Percentiles rank a stretch among this genome's conserved stretches.
Conservation (phyloP, 2,113 vertebrate genomes). For the Candoia aspera region DNA sequence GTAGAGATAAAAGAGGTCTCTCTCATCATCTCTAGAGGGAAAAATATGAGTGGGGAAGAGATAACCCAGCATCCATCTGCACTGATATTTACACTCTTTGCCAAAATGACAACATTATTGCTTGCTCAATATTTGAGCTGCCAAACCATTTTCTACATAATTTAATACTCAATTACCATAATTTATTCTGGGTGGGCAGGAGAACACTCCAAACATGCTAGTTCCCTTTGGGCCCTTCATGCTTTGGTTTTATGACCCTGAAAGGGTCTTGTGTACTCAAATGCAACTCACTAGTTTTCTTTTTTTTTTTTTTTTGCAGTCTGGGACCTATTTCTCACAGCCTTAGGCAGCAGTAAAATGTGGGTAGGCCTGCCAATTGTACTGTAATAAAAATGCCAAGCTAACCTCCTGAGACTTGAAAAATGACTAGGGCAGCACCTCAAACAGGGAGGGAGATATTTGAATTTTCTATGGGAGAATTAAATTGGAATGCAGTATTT, state of each 20-base stretch:
- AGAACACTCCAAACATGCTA: neutral
- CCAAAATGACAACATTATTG: slow-evolving; percentile 70
- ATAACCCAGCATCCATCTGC: slow-evolving; percentile 59
- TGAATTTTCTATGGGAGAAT: slow-evolving; percentile 47
- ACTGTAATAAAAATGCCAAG: slow-evolving; percentile 48
- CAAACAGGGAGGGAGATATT: slow-evolving; percentile 41
- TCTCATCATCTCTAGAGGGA: slow-evolving; percentile 46
- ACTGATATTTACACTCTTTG: slow-evolving; percentile 65
- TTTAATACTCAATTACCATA: slow-evolving; percentile 68
- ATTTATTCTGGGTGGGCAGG: slow-evolving; percentile 56
- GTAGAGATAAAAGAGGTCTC: slow-evolving; percentile 55
- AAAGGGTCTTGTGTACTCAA: neutral
- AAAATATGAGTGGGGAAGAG: slow-evolving; percentile 5
- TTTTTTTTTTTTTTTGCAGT: slow-evolving; percentile 37
- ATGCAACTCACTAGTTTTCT: slow-evolving; percentile 28
- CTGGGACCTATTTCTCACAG: neutral
- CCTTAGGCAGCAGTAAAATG: slow-evolving; percentile 46
- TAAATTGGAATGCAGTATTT: slow-evolving; percentile 58
- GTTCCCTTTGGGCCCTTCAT: accelerated
- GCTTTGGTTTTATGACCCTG: neutral
- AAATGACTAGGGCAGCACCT: slow-evolving; percentile 41
- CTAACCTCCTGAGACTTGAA: slow-evolving; percentile 21
- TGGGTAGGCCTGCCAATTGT: slow-evolving; percentile 42
- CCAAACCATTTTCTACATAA: slow-evolving; percentile 71
- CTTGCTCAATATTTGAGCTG: slow-evolving; percentile 66